phyloP scores from a whole-genome alignment of 2,888 invertebrate genomes.

The Phalera bucephala region DNA sequence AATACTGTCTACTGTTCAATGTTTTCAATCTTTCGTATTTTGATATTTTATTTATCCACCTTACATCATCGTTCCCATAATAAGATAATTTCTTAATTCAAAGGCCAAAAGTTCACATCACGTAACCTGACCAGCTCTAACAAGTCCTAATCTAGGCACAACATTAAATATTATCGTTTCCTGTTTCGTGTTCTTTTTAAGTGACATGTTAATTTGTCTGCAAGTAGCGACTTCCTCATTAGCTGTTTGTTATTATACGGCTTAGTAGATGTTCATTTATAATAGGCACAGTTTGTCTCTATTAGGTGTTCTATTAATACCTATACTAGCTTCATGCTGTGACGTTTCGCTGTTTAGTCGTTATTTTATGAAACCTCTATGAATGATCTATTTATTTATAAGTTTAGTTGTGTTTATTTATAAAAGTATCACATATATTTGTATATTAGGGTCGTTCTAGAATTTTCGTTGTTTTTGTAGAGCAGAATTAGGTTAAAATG shows the following conservation, averaged over 20 bases:
- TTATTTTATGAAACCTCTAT: neutral
- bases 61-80: slow-evolving; percentile 20
- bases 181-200: slow-evolving; percentile 68
- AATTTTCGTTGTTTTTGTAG: neutral
- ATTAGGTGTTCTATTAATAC: slow-evolving; percentile 50
- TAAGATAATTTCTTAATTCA: slow-evolving; percentile 21
- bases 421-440: neutral
- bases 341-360: slow-evolving; percentile 6
- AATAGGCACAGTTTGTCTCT: slow-evolving; percentile 59
- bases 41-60: neutral
- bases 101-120: slow-evolving; percentile 33
- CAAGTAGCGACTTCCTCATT: slow-evolving; percentile 81
- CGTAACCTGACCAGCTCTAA: slow-evolving; percentile 45
- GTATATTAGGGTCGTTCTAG: neutral
- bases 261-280: slow-evolving; percentile 62
- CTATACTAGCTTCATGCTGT: slow-evolving; percentile 24
- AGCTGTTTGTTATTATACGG: slow-evolving; percentile 71
- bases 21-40: neutral
- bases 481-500: neutral
- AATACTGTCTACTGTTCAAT: neutral
- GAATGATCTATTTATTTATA: neutral
- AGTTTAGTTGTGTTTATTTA: neutral
- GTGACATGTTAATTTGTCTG: slow-evolving; percentile 73
- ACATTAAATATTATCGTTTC: slow-evolving; percentile 72
- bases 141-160: slow-evolving; percentile 71